Evolutionary conservation across 2,888 invertebrate species (phyloP).

Genomic region (Diarsia rubi): DNA sequence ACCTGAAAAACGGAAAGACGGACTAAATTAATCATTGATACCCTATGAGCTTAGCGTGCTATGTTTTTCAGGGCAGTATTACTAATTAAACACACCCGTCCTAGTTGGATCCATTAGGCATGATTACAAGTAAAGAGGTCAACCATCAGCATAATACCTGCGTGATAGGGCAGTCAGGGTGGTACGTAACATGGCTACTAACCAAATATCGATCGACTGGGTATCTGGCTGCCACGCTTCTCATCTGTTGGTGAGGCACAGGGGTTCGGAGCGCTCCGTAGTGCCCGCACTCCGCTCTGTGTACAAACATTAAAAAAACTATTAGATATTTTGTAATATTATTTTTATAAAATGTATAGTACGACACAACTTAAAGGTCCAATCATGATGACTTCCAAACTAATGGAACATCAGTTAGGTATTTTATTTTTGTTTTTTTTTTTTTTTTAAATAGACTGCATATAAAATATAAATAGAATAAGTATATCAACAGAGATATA

Average conservation of each 20-base stretch:
- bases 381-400: neutral
- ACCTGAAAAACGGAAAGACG: constrained; percentile 73
- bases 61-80: neutral
- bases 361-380: neutral
- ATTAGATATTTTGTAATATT: constrained; percentile 23
- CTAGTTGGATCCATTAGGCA: constrained; percentile 16
- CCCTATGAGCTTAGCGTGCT: neutral
- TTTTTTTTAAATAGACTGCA: too few species aligned
- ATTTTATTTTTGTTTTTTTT: too few species aligned
- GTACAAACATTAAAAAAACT: constrained; percentile 55
- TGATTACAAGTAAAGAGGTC: constrained; percentile 23
- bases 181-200: constrained; percentile 58
- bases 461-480: too few species aligned
- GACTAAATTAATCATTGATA: neutral
- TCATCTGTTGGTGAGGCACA: constrained; percentile 90
- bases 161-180: neutral
- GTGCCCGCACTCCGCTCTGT: constrained; percentile 81
- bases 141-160: neutral
- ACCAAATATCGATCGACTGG: constrained; percentile 90
- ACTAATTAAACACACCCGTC: neutral
- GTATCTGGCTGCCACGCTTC: constrained; percentile 75
- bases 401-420: neutral
- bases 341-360: too few species aligned
- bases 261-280: constrained; percentile 86
- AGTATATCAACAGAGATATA: too few species aligned